Conservation (phyloP, 2,888 invertebrate genomes). For the Atherix ibis region DNA sequence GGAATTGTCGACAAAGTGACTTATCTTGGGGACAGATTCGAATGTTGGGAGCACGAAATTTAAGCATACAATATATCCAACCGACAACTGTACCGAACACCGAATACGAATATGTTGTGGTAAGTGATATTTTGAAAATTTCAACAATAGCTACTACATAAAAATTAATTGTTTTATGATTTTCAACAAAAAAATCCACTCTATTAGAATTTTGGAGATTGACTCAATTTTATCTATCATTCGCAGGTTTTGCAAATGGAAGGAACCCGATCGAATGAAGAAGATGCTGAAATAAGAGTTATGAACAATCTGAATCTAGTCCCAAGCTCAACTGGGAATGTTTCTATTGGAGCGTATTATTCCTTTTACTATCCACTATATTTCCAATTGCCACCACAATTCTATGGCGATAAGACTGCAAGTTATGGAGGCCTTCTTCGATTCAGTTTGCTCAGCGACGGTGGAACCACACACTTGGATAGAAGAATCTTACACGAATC, state of each 20-base stretch:
- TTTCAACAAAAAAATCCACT: too few species aligned
- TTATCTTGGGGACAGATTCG: slow-evolving; percentile 70
- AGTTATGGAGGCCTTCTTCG: slow-evolving; percentile 83
- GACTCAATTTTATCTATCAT: background rate
- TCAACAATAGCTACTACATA: too few species aligned
- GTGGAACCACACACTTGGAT: slow-evolving; percentile 40
- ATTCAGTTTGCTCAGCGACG: slow-evolving; percentile 57
- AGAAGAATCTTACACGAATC: slow-evolving; percentile 42
- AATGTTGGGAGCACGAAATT: slow-evolving; percentile 38
- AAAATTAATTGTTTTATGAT: background rate
- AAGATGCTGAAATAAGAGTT: slow-evolving; percentile 35
- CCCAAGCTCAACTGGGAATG: slow-evolving; percentile 38
- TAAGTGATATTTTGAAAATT: slow-evolving; percentile 12
- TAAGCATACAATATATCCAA: slow-evolving; percentile 29
- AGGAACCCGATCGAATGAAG: slow-evolving; percentile 24
- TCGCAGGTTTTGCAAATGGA: slow-evolving; percentile 24
- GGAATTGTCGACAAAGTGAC: slow-evolving; percentile 63
- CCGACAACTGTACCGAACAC: slow-evolving; percentile 20
- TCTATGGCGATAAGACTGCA: slow-evolving; percentile 72
- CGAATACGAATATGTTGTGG: slow-evolving; percentile 31
- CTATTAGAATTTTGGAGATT: too few species aligned
- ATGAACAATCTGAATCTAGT: slow-evolving; percentile 46
- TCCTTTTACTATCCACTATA: slow-evolving; percentile 29
- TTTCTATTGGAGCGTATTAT: slow-evolving; percentile 29
- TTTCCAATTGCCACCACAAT: slow-evolving; percentile 50